Conservation (phyloP, 1,140 invertebrate genomes). For the Drosophila bifasciata region DNA sequence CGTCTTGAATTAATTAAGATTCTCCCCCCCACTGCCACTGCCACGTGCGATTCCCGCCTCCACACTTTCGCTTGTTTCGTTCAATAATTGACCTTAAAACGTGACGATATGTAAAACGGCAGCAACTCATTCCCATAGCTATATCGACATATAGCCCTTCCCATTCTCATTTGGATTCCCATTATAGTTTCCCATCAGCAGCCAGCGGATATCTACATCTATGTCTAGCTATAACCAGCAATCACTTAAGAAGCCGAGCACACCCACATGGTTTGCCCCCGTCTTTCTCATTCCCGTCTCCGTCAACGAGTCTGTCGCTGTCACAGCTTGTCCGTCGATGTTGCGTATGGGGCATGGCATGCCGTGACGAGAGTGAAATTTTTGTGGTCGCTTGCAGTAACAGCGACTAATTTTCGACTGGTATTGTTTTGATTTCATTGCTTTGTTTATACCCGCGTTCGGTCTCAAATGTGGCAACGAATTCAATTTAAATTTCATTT, state of each 20-base stretch:
- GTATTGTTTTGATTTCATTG: constrained; percentile 57
- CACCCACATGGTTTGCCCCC: constrained; percentile 50
- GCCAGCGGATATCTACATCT: constrained; percentile 49
- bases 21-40: neutral
- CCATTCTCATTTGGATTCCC: constrained; percentile 4
- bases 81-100: constrained; percentile 70
- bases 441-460: constrained; percentile 30
- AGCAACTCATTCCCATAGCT: constrained; percentile 25
- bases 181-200: constrained; percentile 53
- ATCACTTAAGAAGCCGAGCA: constrained; percentile 70
- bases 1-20: constrained; percentile 36
- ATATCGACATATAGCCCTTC: constrained; percentile 1
- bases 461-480: constrained; percentile 33
- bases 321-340: constrained; percentile 6
- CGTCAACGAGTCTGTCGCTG: constrained; percentile 11
- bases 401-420: neutral
- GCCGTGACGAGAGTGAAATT: constrained; percentile 47
- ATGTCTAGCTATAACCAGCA: constrained; percentile 46
- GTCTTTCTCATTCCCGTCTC: too few species aligned
- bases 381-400: constrained; percentile 1
- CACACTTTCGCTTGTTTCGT: constrained; percentile 39
- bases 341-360: constrained; percentile 9
- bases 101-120: constrained; percentile 53
- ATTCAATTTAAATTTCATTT: constrained; percentile 61
- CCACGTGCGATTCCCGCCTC: neutral